Percentiles rank a stretch among this genome's conserved stretches.
Conservation (phyloP, 1,140 invertebrate species). For the Lepidurus arcticus region DNA sequence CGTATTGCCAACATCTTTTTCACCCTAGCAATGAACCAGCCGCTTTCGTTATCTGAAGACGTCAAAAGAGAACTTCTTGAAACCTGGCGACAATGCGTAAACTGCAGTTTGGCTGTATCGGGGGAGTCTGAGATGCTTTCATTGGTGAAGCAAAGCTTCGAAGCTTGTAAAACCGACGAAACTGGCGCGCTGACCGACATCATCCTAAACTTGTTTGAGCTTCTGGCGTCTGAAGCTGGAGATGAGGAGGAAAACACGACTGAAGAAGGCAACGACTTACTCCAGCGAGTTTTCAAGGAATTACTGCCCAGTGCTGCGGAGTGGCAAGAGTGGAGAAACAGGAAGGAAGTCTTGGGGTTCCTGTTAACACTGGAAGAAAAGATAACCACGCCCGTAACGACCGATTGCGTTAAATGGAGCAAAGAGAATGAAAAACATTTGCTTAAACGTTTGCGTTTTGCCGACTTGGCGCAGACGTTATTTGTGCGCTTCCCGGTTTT, state of each 20-base stretch:
- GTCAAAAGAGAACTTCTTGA: conserved; percentile 19
- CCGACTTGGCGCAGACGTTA: not conserved
- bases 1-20: not conserved
- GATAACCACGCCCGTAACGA: not conserved
- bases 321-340: not conserved
- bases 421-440: not conserved
- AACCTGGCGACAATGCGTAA: conserved; percentile 22
- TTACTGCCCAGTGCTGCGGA: not conserved
- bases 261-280: not conserved
- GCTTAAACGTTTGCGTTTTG: not conserved
- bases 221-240: not conserved
- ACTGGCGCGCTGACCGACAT: not conserved
- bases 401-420: not conserved
- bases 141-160: not conserved
- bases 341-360: not conserved
- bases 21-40: not conserved
- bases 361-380: not conserved
- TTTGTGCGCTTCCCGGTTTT: not conserved
- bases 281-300: not conserved
- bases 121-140: not conserved
- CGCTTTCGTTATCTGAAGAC: not conserved
- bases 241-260: not conserved
- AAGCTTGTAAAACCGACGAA: not conserved
- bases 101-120: not conserved
- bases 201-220: not conserved